Evolutionary conservation across 2,113 vertebrate genomes (phyloP).

Genomic region (Okapia johnstoni): DNA sequence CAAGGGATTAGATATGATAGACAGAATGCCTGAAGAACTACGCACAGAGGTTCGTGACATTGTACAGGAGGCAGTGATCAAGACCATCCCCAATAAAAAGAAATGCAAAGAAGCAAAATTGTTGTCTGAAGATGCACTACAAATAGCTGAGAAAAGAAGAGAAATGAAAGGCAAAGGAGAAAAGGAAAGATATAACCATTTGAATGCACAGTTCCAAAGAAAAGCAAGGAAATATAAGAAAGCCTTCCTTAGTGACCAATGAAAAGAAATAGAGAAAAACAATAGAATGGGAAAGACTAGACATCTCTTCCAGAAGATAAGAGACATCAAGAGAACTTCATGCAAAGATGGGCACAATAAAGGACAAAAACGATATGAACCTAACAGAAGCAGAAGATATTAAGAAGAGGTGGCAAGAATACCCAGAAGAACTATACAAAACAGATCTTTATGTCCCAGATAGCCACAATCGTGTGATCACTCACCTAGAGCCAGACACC

Average conservation of each 20-base stretch:
- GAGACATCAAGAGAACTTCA: neutral
- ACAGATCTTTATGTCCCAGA: neutral
- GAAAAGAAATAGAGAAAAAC: neutral
- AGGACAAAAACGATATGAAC: neutral
- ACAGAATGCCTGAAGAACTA: neutral
- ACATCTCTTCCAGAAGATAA: neutral
- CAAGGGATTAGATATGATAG: neutral
- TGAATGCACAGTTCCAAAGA: neutral
- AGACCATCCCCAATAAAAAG: neutral
- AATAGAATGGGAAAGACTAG: neutral
- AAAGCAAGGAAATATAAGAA: neutral
- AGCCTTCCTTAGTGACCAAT: neutral
- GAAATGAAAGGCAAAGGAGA: neutral
- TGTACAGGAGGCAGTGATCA: neutral
- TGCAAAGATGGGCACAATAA: neutral
- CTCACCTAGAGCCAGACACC: neutral
- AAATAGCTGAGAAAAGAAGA: neutral
- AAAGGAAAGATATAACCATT: neutral
- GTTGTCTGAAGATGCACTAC: neutral
- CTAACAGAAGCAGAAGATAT: neutral
- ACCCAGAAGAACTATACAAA: neutral
- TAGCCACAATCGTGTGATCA: rapidly evolving
- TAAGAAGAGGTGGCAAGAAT: neutral
- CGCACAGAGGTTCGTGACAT: neutral
- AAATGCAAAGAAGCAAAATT: neutral